Base-by-base conservation (phyloP, 92 coral and sea anemone species). In the Chrysogorgia sp. region DNA sequence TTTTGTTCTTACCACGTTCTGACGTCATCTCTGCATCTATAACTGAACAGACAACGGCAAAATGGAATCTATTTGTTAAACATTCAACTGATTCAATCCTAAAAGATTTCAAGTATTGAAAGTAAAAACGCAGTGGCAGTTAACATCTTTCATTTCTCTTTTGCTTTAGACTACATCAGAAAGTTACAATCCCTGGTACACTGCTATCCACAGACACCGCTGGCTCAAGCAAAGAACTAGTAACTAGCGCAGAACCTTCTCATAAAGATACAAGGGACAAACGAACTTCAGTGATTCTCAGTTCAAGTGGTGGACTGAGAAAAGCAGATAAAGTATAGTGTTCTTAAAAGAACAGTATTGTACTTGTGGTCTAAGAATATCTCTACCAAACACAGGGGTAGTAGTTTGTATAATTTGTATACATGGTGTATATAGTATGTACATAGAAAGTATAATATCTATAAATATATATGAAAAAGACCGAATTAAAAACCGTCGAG, bases 131-230 rank as follows among this genome's bases (percentile, higher is more conserved):
- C 12, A 37, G 12, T 12, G 6, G 5, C 43, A 37, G 43, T 37
- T 37, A n/a, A n/a, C n/a, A n/a, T n/a, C n/a, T 37, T 37, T 12
- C 43, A 0, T 8, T 25, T 1, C 40, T 10, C 7, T 32, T 71
- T 50, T 34, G 23, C 7, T 71, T 50, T 31, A 71, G 78, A 24
- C 53, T 71, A 29, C 78, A 48, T 2, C 63, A 71, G 64, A 71
- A 50, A 37, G 47, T 71, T 50, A 22, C 58, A 6, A 71, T 71
- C 34, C 78, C 78, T 14, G 78, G 78, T 0, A 50, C 78, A 2
- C 48, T 71, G 47, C 47, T 71, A 8, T 71, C 78, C 30, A 13
- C 63, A 12, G 78, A 55, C 17, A 34, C 25, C 10, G 78, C 63
- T 20, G 64, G 40, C n/a, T 71, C 78, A 8, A 50, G 78, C 40